Evolutionary conservation across 2,888 invertebrate species (phyloP).

Genomic region (Odontomyia ornata): DNA sequence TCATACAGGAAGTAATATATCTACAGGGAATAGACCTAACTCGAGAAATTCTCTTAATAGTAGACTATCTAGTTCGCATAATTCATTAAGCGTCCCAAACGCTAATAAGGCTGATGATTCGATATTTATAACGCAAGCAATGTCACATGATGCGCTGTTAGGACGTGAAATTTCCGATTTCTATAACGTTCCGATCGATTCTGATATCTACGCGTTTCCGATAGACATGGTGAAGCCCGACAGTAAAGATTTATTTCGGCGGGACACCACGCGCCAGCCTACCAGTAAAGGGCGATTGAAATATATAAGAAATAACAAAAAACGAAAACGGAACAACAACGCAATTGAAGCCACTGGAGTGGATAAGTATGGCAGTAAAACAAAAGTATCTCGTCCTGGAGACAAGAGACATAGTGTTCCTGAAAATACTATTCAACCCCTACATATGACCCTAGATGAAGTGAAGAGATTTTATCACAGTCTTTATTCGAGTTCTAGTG

Average conservation of each 20-base stretch:
- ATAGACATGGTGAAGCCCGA: slow-evolving; percentile 79
- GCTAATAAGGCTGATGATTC: slow-evolving; percentile 84
- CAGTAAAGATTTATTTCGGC: slow-evolving; percentile 38
- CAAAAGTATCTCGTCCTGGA: slow-evolving; percentile 52
- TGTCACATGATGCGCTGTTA: slow-evolving; percentile 83
- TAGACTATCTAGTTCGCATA: slow-evolving; percentile 84
- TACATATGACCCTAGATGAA: slow-evolving; percentile 86
- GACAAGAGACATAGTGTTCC: slow-evolving; percentile 76
- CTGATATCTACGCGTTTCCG: slow-evolving; percentile 87
- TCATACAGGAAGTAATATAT: slow-evolving; percentile 60
- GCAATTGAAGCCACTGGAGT: slow-evolving; percentile 55
- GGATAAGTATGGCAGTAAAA: slow-evolving; percentile 51
- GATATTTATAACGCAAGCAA: slow-evolving; percentile 87
- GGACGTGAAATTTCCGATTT: slow-evolving; percentile 83
- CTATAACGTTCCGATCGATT: slow-evolving; percentile 89
- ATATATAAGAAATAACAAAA: slow-evolving; percentile 58
- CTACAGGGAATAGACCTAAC: slow-evolving; percentile 70
- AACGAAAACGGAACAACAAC: slow-evolving; percentile 61
- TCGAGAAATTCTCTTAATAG: slow-evolving; percentile 81
- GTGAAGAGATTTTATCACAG: slow-evolving; percentile 85
- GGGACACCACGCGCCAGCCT: slow-evolving; percentile 25
- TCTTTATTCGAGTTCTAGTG: slow-evolving; percentile 80
- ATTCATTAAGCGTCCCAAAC: slow-evolving; percentile 76
- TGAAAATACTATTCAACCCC: slow-evolving; percentile 74
- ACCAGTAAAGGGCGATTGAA: slow-evolving; percentile 54